Conservation (phyloP, 2,888 invertebrate species). For the Frankliniella intonsa region DNA sequence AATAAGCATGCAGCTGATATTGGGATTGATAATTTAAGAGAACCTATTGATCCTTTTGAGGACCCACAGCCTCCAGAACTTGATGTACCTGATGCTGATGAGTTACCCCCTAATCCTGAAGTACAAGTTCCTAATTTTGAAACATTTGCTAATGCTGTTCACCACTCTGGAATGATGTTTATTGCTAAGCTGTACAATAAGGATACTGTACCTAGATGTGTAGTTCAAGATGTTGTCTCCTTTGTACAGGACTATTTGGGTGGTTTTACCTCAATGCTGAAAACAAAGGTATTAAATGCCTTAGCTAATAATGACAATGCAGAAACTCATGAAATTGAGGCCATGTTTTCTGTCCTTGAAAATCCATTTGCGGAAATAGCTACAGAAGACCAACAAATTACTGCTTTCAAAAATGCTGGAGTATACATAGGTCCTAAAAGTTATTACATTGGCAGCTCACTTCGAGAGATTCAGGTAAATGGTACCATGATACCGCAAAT, state of each 20-base stretch:
- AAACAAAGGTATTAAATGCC: neutral
- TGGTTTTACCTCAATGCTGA: too few relatives aligned
- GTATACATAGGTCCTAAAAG: too few relatives aligned
- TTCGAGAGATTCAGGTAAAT: neutral
- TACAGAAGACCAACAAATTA: too few relatives aligned
- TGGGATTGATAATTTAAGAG: neutral
- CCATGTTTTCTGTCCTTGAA: too few relatives aligned
- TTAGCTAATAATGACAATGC: neutral
- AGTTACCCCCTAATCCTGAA: neutral
- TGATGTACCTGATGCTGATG: neutral
- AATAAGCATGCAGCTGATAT: too few relatives aligned
- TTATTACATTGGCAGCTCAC: neutral
- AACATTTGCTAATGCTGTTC: too few relatives aligned
- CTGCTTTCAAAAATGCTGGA: too few relatives aligned
- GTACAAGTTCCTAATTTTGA: neutral
- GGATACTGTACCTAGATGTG: neutral
- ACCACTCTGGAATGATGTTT: neutral
- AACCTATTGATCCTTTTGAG: neutral
- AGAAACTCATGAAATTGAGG: neutral
- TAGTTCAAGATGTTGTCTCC: too few relatives aligned
- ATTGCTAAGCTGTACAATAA: neutral
- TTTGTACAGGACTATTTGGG: too few relatives aligned
- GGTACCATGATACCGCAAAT: neutral
- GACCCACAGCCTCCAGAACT: too few relatives aligned
- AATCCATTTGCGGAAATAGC: too few relatives aligned